Evolutionary conservation across 2,888 invertebrate species (phyloP), one percentile per base, ranked within the genome.

Genomic region (Drosophila prolongata): DNA sequence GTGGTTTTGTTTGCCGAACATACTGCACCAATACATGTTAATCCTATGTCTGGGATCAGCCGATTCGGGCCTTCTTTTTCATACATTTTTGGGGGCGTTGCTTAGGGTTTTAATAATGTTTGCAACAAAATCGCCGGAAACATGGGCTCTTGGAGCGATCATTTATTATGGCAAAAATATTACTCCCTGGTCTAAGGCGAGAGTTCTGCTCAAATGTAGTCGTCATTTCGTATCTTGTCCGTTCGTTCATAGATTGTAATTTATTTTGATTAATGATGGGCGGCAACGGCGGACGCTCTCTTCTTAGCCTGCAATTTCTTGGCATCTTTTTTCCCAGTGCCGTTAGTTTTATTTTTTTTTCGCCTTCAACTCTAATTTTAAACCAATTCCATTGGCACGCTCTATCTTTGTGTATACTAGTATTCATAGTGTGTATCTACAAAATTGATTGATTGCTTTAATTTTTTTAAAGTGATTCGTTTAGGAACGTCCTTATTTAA

Each of bases 211-310:
- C 37, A 59, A 68, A 69, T 69, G 69, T 68, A 68, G 68, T 50
- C 68, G 58, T 68, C 69, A 59, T 68, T 59, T 69, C 42, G 59
- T 54, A 42, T 50, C 46, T 67, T 14, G 40, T 19, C 14, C 57
- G 49, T 50, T 38, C 66, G 67, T 57, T 69, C 70, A 53, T 62
- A 71, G 71, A 53, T 71, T 71, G 71, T 71, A 71, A 71, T 71
- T 71, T 71, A 62, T 71, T 71, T 71, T 71, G 71, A 71, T 71
- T 71, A 71, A 71, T 71, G 71, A 64, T 71, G 47, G 72, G 68
- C 70, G 69, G 69, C 54, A 40, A 37, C 57, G 38, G 30, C 44
- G 38, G 58, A 56, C 42, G 34, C 42, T 71, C 38, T 44, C 16
- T 16, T 52, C 16, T 14, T 50, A 35, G 54, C 30, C 56, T 57